These are phyloP conservation scores for Phocoena phocoena DNA, from an alignment of 2,113 vertebrate genomes.

Conservation along the genomic window DNA sequence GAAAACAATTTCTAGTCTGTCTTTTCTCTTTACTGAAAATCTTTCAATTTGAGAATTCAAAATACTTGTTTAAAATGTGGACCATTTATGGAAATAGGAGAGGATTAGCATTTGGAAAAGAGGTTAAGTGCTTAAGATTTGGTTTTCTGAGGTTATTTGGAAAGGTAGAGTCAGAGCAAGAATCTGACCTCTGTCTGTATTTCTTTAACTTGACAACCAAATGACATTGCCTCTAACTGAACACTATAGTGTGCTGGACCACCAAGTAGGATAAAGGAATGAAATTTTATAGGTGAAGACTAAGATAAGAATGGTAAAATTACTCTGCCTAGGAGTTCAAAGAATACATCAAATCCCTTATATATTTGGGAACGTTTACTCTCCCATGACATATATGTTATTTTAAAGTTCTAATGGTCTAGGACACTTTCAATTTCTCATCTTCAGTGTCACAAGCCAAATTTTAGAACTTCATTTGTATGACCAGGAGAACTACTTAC, in stretches of 20 bases:
- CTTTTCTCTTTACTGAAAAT: background rate
- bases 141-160: constrained; percentile 20
- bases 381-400: background rate
- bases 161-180: background rate
- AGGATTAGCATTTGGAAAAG: constrained; percentile 1
- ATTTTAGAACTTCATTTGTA: background rate
- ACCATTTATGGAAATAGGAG: background rate
- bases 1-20: constrained; percentile 31
- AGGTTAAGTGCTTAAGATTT: background rate
- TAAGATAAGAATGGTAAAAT: constrained; percentile 29
- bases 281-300: constrained; percentile 25
- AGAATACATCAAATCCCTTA: background rate
- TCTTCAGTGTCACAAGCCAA: background rate
- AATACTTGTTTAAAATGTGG: background rate
- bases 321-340: background rate
- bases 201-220: constrained; percentile 24
- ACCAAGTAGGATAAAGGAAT: background rate
- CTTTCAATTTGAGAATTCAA: constrained; percentile 13
- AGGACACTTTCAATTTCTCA: background rate
- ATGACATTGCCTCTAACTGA: background rate
- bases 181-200: constrained; percentile 1
- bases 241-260: background rate
- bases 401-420: background rate
- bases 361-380: background rate
- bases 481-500: background rate